A percentile compares a stretch with the other conserved stretches of the same genome.
phyloP scores from a whole-genome alignment of 2,888 invertebrate genomes.

The Parnassius orleans region DNA sequence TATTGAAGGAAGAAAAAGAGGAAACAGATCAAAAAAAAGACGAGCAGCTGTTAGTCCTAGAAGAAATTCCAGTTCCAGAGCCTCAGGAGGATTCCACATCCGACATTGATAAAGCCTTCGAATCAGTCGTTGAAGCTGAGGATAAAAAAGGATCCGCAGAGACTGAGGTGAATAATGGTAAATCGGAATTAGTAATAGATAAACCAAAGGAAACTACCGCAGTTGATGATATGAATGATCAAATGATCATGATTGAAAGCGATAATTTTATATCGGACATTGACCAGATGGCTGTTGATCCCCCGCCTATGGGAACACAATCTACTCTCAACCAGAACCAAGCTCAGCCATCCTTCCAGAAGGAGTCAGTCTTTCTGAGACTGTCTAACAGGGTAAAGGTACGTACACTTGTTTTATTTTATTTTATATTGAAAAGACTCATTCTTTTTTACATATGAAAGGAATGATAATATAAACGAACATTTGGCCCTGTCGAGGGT shows the following conservation, averaged over 20 bases:
- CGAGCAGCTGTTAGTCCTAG: conserved; percentile 40
- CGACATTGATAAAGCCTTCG: conserved; percentile 47
- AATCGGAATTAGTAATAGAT: conserved; percentile 48
- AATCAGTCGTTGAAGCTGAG: conserved; percentile 46
- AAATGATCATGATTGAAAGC: conserved; percentile 62
- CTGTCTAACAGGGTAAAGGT: conserved; percentile 97
- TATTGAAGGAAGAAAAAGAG: conserved; percentile 54
- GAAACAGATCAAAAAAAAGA: conserved; percentile 50
- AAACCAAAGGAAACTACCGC: conserved; percentile 54
- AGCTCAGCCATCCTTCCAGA: conserved; percentile 80
- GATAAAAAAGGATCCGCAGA: conserved; percentile 49
- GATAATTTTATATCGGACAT: conserved; percentile 79
- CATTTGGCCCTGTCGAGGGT: too few relatives aligned
- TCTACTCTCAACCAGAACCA: conserved; percentile 55
- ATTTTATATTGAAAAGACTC: too few relatives aligned
- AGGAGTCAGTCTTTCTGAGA: conserved; percentile 97
- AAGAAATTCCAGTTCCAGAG: conserved; percentile 51
- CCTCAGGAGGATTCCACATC: conserved; percentile 40
- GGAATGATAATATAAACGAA: too few relatives aligned
- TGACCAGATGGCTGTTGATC: conserved; percentile 74
- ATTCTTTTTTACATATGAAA: too few relatives aligned
- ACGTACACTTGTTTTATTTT: conserved; percentile 35
- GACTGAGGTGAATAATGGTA: conserved; percentile 53
- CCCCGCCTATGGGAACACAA: conserved; percentile 59
- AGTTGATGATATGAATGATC: conserved; percentile 58